Base-by-base conservation (phyloP, 2,888 invertebrate species). In the Melieria omissa region DNA sequence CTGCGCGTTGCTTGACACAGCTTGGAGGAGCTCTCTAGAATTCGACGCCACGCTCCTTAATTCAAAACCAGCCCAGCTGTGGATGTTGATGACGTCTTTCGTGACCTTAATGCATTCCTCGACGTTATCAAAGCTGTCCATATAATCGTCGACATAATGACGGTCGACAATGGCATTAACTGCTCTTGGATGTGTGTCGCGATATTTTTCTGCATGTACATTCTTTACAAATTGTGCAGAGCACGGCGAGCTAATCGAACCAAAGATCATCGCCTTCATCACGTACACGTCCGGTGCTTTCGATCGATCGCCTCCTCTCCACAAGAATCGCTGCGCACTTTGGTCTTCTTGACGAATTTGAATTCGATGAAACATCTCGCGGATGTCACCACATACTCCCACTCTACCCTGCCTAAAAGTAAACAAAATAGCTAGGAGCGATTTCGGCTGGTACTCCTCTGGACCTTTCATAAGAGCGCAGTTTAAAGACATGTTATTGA, bases 151-250 rank as follows among this genome's bases (percentile, higher is more conserved):
- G 7, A 65, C 65, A 42, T 55, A 75, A 46, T 69, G 63, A 10
- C 64, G 46, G 9, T 73, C 14, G 46, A 63, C 16, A 4, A 74
- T 73, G 8, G 74, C 65, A 4, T 73, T 58, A 14, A 65, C 72
- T 4, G 73, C 73, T 42, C 71, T 62, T 55, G 68, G 58, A 66
- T 70, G 41, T 14, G 45, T 46, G 6, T 9, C 62, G 16, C 44
- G 42, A 58, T 63, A 72, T 52, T 68, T 68, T 42, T 44, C 47
- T 10, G 70, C 73, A 49, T 73, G 73, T n/a, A 72, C 9, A 42
- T 73, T 72, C 16, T 71, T 75, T 1, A 74, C 52, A 14, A 61
- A 61, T 9, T 73, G 55, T 1, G 63, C 62, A 8, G 65, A 72
- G 14, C 71, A 65, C 5, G 72, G 73, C 6, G 63, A 71, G 44